Conservation (phyloP, 1,140 invertebrate genomes). For the Akabosia matsudoensis region DNA sequence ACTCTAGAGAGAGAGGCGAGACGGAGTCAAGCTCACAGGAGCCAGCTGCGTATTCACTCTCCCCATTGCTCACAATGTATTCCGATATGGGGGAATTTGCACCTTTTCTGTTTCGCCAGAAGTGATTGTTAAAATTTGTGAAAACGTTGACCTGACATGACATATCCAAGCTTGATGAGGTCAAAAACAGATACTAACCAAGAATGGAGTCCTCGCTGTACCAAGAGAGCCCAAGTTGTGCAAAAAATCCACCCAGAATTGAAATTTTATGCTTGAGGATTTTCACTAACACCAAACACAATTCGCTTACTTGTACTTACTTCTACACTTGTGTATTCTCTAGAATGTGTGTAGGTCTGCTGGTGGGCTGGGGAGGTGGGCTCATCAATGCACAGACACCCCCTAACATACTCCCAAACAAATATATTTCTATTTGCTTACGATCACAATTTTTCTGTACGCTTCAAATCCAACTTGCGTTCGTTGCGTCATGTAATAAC, state of each 20-base stretch:
- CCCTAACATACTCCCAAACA: not conserved
- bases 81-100: slow-evolving; percentile 10
- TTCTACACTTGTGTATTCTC: slow-evolving; percentile 18
- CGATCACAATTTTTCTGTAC: not conserved
- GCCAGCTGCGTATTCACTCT: not conserved
- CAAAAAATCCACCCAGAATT: slow-evolving; percentile 43
- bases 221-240: slow-evolving; percentile 33
- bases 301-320: slow-evolving; percentile 33
- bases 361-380: slow-evolving; percentile 17
- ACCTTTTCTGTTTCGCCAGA: not conserved
- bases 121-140: not conserved
- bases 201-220: slow-evolving; percentile 13
- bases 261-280: slow-evolving; percentile 45
- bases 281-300: slow-evolving; percentile 39
- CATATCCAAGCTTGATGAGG: slow-evolving; percentile 23
- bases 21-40: not conserved
- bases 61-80: slow-evolving; percentile 1
- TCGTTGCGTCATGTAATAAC: no score
- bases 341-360: slow-evolving; percentile 21
- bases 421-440: not conserved
- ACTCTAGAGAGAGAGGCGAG: not conserved
- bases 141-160: slow-evolving; percentile 11
- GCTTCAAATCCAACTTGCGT: no score
- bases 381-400: not conserved
- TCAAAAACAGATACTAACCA: slow-evolving; percentile 23